Base-by-base conservation (phyloP, 2,113 vertebrate genomes). In the Saguinus imperator region DNA sequence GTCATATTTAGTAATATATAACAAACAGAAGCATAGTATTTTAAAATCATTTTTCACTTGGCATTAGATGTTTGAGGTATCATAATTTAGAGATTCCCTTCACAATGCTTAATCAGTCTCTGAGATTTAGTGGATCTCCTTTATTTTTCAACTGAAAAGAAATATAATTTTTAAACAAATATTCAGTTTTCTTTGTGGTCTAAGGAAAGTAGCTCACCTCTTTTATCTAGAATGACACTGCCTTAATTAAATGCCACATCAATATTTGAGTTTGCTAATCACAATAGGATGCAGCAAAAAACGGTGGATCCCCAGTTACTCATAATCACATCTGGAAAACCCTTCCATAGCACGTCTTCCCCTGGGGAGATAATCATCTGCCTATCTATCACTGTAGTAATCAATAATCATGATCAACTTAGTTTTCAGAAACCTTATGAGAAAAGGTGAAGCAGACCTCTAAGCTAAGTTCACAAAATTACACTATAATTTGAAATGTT, bases 131-230 rank as follows among this genome's bases (percentile, higher is more conserved):
- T 64, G 35, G 16, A 5, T 75, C 3, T 52, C 1, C 16, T 85
- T 82, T 76, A 25, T n/a, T 95, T 70, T 92, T 80, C 40, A 93
- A 3, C 48, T 91, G n/a, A 43, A 92, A 94, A 79, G 37, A 92
- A 88, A 10, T 61, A 20, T 1, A 52, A 4, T 40, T 79, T 55
- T 52, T 81, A 43, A 61, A 64, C 66, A 91, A 73, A 70, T 37
- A 32, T 6, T 4, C 55, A 16, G 11, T 73, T 82, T 87, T 80
- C 50, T 83, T 29, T 85, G 7, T 61, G 11, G 40, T 92, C 50
- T 20, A 32, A 58, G 43, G 29, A 10, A 80, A 64, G 68, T 43
- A 93, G 11, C 68, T 7, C 32, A 89, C 7, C 5, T 91, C 43
- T 81, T 25, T 87, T 87, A n/a, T 43, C 32, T 37, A 94, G 57